Percentiles rank a stretch among this genome's conserved stretches.
Evolutionary conservation across 2,888 invertebrate genomes (phyloP).

Genomic region (Euzetes globulus): DNA sequence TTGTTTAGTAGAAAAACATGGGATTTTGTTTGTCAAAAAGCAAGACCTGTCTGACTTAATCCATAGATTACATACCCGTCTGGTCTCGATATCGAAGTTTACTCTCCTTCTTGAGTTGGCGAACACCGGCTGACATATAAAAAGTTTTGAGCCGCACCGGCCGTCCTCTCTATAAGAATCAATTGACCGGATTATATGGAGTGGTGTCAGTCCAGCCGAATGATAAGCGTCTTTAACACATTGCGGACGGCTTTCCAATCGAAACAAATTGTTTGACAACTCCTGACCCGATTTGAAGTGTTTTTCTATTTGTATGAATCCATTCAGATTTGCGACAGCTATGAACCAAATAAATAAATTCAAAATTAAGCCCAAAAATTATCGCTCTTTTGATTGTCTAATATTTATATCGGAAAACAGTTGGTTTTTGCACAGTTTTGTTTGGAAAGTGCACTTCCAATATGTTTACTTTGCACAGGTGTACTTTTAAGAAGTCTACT

Average conservation of each 20-base stretch:
- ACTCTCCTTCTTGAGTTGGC: conserved; percentile 59
- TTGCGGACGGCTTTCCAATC: conserved; percentile 62
- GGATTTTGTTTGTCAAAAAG: background rate
- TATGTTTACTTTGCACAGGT: too few relatives aligned
- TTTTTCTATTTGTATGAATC: conserved; percentile 18
- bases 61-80: conserved; percentile 61
- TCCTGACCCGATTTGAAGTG: conserved; percentile 26
- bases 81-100: conserved; percentile 67
- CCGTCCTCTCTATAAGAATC: conserved; percentile 54
- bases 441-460: too few relatives aligned
- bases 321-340: conserved; percentile 30
- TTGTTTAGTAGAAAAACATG: too few relatives aligned
- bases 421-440: too few relatives aligned
- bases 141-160: conserved; percentile 54
- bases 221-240: conserved; percentile 70
- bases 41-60: background rate
- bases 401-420: background rate
- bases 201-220: conserved; percentile 56
- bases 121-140: conserved; percentile 72
- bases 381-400: background rate
- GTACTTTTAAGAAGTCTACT: too few relatives aligned
- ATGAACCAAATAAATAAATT: background rate
- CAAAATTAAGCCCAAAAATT: background rate
- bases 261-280: conserved; percentile 55
- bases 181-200: conserved; percentile 39